Conservation (phyloP, 37 sponge, comb jelly and placozoan genomes). For the Chondrilla cf. caribensis region DNA sequence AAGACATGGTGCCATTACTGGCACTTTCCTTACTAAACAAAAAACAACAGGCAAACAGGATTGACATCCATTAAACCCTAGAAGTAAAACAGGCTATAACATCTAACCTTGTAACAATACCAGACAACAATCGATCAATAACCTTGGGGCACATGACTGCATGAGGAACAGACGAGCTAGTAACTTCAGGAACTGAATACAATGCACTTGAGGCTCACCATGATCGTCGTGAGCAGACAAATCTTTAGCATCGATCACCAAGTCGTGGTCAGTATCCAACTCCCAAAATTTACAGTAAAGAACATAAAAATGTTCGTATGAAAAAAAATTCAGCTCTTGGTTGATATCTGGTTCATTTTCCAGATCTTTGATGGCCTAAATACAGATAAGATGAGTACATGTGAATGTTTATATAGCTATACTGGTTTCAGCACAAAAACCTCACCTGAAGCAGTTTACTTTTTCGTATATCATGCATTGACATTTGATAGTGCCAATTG, state of each 20-base stretch:
- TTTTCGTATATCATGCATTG: slow-evolving; percentile 70
- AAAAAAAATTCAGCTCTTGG: slow-evolving; percentile 79
- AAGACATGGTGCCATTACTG: slow-evolving; percentile 59
- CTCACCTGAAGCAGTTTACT: slow-evolving; percentile 75
- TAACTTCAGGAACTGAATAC: too few relatives aligned
- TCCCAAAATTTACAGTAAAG: slow-evolving; percentile 99
- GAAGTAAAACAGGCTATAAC: too few relatives aligned
- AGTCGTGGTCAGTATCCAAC: slow-evolving; percentile 92
- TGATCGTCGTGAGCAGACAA: slow-evolving; percentile 77
- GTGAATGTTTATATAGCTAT: background rate
- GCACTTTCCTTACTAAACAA: slow-evolving; percentile 40
- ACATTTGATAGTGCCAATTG: slow-evolving; percentile 80
- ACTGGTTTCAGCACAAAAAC: background rate
- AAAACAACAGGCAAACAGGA: background rate
- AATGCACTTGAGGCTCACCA: too few relatives aligned
- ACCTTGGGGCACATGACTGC: slow-evolving; percentile 62
- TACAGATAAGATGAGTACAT: background rate
- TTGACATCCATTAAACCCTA: too few relatives aligned
- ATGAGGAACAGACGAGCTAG: too few relatives aligned
- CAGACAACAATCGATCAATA: slow-evolving; percentile 69
- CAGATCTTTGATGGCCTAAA: slow-evolving; percentile 33
- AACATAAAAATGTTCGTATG: slow-evolving; percentile 99
- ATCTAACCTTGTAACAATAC: slow-evolving; percentile 65
- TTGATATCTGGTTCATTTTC: slow-evolving; percentile 69
- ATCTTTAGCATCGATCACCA: slow-evolving; percentile 80